Conservation (phyloP, 1,140 invertebrate genomes). For the Apolygus lucorum region DNA sequence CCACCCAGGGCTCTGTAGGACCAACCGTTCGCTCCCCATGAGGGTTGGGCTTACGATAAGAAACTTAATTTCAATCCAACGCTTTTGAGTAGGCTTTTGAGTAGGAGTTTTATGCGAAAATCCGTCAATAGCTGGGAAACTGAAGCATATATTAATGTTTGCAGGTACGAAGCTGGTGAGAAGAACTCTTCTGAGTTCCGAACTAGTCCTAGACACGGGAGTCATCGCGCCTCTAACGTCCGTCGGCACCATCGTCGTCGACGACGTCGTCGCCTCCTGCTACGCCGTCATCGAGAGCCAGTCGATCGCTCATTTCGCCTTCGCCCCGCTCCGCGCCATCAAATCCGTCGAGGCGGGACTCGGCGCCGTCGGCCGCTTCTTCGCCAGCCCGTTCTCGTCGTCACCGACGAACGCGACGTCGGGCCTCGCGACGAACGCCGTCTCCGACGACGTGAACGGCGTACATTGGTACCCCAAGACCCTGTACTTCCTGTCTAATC, state of each 20-base stretch:
- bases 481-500: conserved; percentile 7
- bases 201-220: conserved; percentile 52
- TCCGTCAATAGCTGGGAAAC: too few species aligned
- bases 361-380: neutral
- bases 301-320: conserved; percentile 69
- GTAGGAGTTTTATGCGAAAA: too few species aligned
- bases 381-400: neutral
- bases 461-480: conserved; percentile 10
- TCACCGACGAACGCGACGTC: neutral
- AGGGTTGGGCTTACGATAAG: too few species aligned
- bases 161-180: conserved; percentile 34
- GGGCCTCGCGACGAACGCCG: neutral
- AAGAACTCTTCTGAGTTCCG: conserved; percentile 36
- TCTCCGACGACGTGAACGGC: neutral
- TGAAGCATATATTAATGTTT: too few species aligned
- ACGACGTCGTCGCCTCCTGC: conserved; percentile 85
- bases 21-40: too few species aligned
- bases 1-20: too few species aligned
- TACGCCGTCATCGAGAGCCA: conserved; percentile 86
- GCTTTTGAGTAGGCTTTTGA: too few species aligned
- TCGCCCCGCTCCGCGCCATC: conserved; percentile 63
- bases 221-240: conserved; percentile 84
- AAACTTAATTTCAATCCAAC: too few species aligned
- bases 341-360: conserved; percentile 18
- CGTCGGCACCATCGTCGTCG: conserved; percentile 79